Evolutionary conservation across 2,888 invertebrate genomes (phyloP).

Genomic region (Torymus tubicola): DNA sequence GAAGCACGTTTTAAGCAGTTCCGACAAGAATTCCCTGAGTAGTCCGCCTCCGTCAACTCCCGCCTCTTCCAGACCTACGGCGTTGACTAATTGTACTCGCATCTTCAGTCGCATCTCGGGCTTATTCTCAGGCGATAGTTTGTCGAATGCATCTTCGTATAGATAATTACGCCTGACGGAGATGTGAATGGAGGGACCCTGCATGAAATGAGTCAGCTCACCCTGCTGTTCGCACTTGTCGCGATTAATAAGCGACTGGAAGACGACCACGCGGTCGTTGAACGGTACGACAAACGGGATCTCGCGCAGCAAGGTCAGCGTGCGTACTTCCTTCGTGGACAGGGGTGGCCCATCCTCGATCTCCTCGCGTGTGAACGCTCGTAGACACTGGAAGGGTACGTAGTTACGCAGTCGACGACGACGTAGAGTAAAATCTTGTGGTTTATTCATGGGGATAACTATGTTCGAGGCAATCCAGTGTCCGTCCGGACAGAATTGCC

Average conservation of each 20-base stretch:
- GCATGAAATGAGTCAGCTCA: slow-evolving; percentile 85
- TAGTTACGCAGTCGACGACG: slow-evolving; percentile 75
- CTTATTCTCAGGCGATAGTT: slow-evolving; percentile 92
- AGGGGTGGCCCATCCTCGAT: slow-evolving; percentile 89
- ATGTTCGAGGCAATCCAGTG: slow-evolving; percentile 81
- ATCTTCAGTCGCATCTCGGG: slow-evolving; percentile 91
- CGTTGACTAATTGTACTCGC: slow-evolving; percentile 93
- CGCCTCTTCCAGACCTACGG: slow-evolving; percentile 94
- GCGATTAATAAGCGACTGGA: slow-evolving; percentile 83
- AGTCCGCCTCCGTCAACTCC: slow-evolving; percentile 99
- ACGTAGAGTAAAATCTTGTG: slow-evolving; percentile 78
- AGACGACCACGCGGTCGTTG: slow-evolving; percentile 90
- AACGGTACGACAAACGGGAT: slow-evolving; percentile 97
- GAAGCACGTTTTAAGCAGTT: slow-evolving; percentile 95
- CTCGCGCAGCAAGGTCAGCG: slow-evolving; percentile 91
- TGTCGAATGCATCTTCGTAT: slow-evolving; percentile 99
- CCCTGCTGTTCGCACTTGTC: slow-evolving; percentile 86
- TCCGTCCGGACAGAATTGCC: slow-evolving; percentile 85
- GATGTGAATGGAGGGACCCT: slow-evolving; percentile 86
- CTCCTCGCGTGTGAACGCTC: slow-evolving; percentile 79
- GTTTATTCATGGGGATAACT: slow-evolving; percentile 78
- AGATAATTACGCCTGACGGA: slow-evolving; percentile 92
- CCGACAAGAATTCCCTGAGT: slow-evolving; percentile 95
- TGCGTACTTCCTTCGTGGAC: slow-evolving; percentile 91
- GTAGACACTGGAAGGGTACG: slow-evolving; percentile 79